Evolutionary conservation across 2,113 vertebrate species (phyloP).

Genomic region (Periophthalmodon schlosseri): DNA sequence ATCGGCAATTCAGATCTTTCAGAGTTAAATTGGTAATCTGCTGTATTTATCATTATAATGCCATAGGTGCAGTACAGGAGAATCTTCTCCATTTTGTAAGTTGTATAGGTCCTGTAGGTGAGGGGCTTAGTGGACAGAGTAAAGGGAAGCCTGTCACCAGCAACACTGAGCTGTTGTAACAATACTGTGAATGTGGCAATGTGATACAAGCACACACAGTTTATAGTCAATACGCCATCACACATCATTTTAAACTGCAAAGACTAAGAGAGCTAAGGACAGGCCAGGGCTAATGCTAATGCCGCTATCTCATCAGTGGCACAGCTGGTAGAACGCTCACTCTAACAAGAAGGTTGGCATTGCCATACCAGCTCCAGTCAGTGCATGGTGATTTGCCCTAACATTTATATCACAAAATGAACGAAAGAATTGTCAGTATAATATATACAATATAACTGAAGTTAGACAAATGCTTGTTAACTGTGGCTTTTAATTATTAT

Average conservation of each 20-base stretch:
- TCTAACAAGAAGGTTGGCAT: no score
- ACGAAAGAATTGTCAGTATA: no score
- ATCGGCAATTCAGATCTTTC: no score
- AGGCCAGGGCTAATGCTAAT: background rate
- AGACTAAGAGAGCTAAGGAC: background rate
- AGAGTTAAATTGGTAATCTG: no score
- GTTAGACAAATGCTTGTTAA: no score
- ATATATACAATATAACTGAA: no score
- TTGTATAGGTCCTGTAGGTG: constrained; percentile 18
- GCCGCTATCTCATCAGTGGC: background rate
- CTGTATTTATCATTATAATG: no score
- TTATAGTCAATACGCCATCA: constrained; percentile 60
- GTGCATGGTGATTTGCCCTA: no score
- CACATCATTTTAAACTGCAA: background rate
- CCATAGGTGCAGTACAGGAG: no score
- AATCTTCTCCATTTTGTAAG: background rate
- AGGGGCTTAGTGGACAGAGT: constrained; percentile 18
- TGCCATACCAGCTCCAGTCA: no score
- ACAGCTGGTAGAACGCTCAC: background rate
- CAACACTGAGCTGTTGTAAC: constrained; percentile 44
- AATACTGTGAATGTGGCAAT: constrained; percentile 42
- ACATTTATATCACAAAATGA: no score
- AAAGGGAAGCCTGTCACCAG: constrained; percentile 25
- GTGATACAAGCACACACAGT: constrained; percentile 43
- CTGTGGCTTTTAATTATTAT: no score